A percentile compares a stretch with the other conserved stretches of the same genome.
phyloP scores from a whole-genome alignment of 2,888 invertebrate genomes.

The Anticlea derivata region DNA sequence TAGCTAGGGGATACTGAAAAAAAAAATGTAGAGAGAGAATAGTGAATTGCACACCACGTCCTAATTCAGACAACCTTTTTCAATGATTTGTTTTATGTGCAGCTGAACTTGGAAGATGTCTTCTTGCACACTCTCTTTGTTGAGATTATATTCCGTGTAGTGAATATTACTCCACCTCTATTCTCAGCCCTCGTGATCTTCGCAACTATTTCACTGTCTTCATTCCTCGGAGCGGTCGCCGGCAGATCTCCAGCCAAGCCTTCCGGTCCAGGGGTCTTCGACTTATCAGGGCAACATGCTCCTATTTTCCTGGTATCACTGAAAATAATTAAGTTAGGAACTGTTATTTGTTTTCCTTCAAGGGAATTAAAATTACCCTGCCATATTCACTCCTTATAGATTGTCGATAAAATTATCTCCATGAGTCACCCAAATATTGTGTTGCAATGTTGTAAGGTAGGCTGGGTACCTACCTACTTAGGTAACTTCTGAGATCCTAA shows the following conservation, averaged over 20 bases:
- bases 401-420: background rate
- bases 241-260: slow-evolving; percentile 81
- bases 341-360: too few relatives aligned
- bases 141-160: too few relatives aligned
- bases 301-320: slow-evolving; percentile 79
- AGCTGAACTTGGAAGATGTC: too few relatives aligned
- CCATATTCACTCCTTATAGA: background rate
- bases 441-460: slow-evolving; percentile 11
- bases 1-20: too few relatives aligned
- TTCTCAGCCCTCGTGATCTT: slow-evolving; percentile 67
- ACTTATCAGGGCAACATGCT: slow-evolving; percentile 89
- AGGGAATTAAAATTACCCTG: too few relatives aligned
- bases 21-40: too few relatives aligned
- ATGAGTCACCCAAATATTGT: slow-evolving; percentile 8
- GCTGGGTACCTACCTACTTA: background rate
- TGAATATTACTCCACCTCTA: slow-evolving; percentile 53
- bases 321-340: background rate
- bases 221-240: slow-evolving; percentile 75
- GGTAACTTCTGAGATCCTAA: slow-evolving; percentile 21
- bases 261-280: slow-evolving; percentile 56
- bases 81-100: too few relatives aligned
- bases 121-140: too few relatives aligned
- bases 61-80: too few relatives aligned
- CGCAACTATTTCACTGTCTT: slow-evolving; percentile 66
- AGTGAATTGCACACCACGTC: too few relatives aligned